Percentiles rank a stretch among this genome's conserved stretches.
These are phyloP conservation scores for Monopis laevigella DNA, from an alignment of 2,888 invertebrate genomes.

Conservation along the genomic window DNA sequence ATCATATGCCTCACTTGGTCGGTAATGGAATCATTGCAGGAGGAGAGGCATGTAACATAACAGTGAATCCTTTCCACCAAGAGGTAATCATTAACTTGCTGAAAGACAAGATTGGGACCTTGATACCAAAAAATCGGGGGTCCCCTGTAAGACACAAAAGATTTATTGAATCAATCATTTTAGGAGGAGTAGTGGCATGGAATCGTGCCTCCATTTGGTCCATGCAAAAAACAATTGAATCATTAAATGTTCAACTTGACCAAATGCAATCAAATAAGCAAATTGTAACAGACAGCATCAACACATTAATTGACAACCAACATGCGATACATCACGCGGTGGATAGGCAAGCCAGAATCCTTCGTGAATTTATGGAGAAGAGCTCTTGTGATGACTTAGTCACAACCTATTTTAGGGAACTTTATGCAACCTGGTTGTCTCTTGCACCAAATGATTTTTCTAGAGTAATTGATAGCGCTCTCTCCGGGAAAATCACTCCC, in stretches of 20 bases:
- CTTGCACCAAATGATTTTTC: slow-evolving; percentile 2
- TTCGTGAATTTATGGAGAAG: slow-evolving; percentile 1
- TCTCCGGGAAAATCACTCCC: slow-evolving; percentile 4
- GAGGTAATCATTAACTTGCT: neutral
- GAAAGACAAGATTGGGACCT: slow-evolving; percentile 3
- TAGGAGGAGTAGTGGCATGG: slow-evolving; percentile 3
- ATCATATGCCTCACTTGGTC: too few species aligned
- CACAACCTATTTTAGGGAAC: slow-evolving; percentile 1
- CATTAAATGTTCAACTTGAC: neutral
- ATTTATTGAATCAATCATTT: neutral
- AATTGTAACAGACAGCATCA: slow-evolving; percentile 2
- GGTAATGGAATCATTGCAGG: too few species aligned
- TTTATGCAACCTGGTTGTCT: slow-evolving; percentile 1
- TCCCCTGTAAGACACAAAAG: neutral
- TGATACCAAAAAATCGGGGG: neutral
- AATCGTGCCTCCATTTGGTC: slow-evolving; percentile 2
- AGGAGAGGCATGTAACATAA: slow-evolving; percentile 1
- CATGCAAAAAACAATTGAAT: neutral
- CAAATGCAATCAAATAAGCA: neutral
- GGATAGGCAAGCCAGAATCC: slow-evolving; percentile 3
- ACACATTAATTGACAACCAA: slow-evolving; percentile 3
- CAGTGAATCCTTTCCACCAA: neutral
- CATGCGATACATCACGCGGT: slow-evolving; percentile 4
- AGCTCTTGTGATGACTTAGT: neutral
- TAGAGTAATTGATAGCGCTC: slow-evolving; percentile 1